Evolutionary conservation across 2,888 invertebrate species (phyloP).

Genomic region (Agrochola lychnidis): DNA sequence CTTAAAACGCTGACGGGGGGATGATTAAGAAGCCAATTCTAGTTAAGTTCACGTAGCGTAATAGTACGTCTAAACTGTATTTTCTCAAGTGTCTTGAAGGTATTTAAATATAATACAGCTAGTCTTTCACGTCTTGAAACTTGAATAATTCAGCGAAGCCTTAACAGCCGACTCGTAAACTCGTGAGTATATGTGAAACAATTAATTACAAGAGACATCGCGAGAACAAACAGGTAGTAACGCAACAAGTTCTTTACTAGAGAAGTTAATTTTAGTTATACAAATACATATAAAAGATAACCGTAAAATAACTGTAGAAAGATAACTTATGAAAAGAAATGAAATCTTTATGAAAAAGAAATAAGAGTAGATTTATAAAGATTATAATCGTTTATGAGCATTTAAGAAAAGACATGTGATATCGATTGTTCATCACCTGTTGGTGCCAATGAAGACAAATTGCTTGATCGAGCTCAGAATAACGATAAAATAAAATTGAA

Average conservation of each 20-base stretch:
- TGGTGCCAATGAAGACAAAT: conserved; percentile 45
- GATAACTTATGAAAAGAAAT: not conserved
- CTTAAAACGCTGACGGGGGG: not conserved
- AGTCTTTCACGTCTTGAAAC: conserved; percentile 15
- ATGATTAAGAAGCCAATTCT: not conserved
- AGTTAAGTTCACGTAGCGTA: not conserved
- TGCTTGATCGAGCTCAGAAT: conserved; percentile 27
- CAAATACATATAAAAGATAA: not conserved
- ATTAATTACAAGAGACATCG: conserved; percentile 42
- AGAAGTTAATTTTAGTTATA: not conserved
- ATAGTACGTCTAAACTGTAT: not conserved
- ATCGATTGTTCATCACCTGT: conserved; percentile 45
- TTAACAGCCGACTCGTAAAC: conserved; percentile 20
- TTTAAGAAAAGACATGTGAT: conserved; percentile 1
- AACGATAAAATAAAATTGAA: conserved; percentile 27
- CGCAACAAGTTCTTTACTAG: conserved; percentile 58
- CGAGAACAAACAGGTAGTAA: conserved; percentile 37
- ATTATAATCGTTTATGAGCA: not conserved
- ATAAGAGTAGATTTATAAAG: not conserved
- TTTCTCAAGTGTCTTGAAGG: not conserved
- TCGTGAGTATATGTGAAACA: conserved; percentile 33
- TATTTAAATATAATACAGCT: not conserved
- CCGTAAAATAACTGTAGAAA: not conserved
- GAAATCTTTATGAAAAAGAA: not conserved
- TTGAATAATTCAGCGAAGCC: conserved; percentile 6